These are phyloP conservation scores for Acanthurus tractus DNA, from an alignment of 2,797 vertebrate genomes.

Conservation along the genomic window DNA sequence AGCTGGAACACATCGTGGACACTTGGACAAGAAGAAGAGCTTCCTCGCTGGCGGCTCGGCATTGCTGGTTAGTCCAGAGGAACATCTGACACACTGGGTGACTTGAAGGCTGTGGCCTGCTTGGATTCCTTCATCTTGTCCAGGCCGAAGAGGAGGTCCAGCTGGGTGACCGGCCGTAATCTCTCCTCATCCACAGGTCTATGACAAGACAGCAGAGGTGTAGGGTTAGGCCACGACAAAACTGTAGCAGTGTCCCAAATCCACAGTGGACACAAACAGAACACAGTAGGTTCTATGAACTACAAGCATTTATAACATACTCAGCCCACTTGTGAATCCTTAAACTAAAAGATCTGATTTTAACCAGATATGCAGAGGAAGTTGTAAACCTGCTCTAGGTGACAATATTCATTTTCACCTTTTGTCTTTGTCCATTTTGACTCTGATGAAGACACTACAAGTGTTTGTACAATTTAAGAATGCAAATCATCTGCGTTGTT, in stretches of 20 bases:
- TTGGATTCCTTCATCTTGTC: constrained; percentile 89
- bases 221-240: too few relatives aligned
- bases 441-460: neutral
- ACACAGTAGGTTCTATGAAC: neutral
- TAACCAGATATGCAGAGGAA: neutral
- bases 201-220: constrained; percentile 20
- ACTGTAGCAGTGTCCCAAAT: neutral
- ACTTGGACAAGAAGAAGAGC: neutral
- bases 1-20: neutral
- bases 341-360: neutral
- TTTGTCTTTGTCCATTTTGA: neutral
- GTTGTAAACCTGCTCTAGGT: neutral
- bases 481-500: neutral
- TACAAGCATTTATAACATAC: too few relatives aligned
- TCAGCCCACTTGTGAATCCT: neutral
- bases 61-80: constrained; percentile 78
- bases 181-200: constrained; percentile 79
- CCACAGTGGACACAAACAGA: neutral
- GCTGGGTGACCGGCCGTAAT: constrained; percentile 86
- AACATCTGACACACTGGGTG: constrained; percentile 70
- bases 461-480: neutral
- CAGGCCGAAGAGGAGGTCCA: constrained; percentile 87
- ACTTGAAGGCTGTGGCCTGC: constrained; percentile 66
- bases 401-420: neutral
- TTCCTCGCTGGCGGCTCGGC: neutral